Base-by-base conservation (phyloP, 1,140 invertebrate species). In the Drosophila varians region DNA sequence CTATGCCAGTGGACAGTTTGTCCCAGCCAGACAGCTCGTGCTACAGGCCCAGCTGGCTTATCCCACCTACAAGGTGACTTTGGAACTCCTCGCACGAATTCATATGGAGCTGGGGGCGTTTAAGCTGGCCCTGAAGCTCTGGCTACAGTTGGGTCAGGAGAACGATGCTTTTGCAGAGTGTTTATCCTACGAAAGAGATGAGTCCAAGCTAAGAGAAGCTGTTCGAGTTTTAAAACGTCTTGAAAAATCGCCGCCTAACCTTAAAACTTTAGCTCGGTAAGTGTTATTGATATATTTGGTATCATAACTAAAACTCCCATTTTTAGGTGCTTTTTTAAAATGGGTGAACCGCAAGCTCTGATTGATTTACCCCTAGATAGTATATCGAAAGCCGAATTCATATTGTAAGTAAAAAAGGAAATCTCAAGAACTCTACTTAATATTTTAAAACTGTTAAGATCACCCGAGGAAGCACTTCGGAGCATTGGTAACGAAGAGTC, bases 1-100 rank as follows among this genome's bases (percentile, higher is more conserved):
- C 7, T 94, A 92, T 88, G 84, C 92, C 26, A 86, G 92, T 34
- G 84, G 92, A 7, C 92, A 93, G 65, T 93, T 92, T 62, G 74
- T 94, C 5, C 91, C 93, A 64, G 92, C 94, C 2, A 93, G 93
- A 60, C 92, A 94, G 58, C 68, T 92, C 58, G 78, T 93, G 6
- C 89, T 91, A 34, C 68, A 69, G 46, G 91, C 92, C 28, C 72
- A 74, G 42, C 34, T 64, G 21, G 31, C 68, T 12, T 72, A 88
- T 34, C 80, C 90, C 2, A 71, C 53, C 4, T 84, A 88, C 21
- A 58, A 45, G 8, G 49, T 74, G 1, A 78, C 88, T 0, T 23
- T 79, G 1, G 53, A 87, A 16, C 76, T 89, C 6, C 53, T 91
- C 53, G 73, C 66, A 72, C 84, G 69, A 65, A 54, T 82, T 80